Base-by-base conservation (phyloP, 2,888 invertebrate genomes). In the Polymixis lichenea region DNA sequence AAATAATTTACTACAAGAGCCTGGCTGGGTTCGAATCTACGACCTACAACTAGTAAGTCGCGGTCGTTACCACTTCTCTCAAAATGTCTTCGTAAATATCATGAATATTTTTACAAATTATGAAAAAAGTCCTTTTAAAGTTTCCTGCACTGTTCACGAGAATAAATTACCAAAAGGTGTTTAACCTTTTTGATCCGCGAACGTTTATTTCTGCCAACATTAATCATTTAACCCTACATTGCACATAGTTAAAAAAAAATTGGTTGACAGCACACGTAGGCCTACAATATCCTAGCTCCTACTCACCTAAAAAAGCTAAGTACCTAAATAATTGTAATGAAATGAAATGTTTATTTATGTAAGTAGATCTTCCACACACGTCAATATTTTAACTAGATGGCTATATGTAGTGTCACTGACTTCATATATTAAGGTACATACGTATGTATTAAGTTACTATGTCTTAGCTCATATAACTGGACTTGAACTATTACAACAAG, bases 401-500 rank as follows among this genome's bases (percentile, higher is more conserved):
- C 38, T 38, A 38, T 38, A 32, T 32, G 32, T 9, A 25, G 25
- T 38, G 61, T 51, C 77, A 61, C 43, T 77, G 77, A 62, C 68
- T 68, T 61, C n/a, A n/a, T n/a, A n/a, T n/a, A n/a, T n/a, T n/a
- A n/a, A n/a, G n/a, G n/a, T n/a, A n/a, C n/a, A 75, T 19, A 13
- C 4, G 19, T 28, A 68, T 19, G 19, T 55, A 55, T 13, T 19
- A 9, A 25, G 19, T 43, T 38, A 28, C 5, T 66, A 28, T 8
- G 9, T 15, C 51, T n/a, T 46, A 51, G 19, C 9, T 25, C 43
- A 15, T 53, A 55, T 19, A 83, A 74, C 83, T 17, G 80, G 66
- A 66, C 46, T 78, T 78, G 38, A 60, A 65, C 28, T 61, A 58
- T 60, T 69, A 67, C 51, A 43, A 67, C 72, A 25, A 60, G 69